Evolutionary conservation across 2,113 vertebrate genomes (phyloP).

Genomic region (Gavia stellata): DNA sequence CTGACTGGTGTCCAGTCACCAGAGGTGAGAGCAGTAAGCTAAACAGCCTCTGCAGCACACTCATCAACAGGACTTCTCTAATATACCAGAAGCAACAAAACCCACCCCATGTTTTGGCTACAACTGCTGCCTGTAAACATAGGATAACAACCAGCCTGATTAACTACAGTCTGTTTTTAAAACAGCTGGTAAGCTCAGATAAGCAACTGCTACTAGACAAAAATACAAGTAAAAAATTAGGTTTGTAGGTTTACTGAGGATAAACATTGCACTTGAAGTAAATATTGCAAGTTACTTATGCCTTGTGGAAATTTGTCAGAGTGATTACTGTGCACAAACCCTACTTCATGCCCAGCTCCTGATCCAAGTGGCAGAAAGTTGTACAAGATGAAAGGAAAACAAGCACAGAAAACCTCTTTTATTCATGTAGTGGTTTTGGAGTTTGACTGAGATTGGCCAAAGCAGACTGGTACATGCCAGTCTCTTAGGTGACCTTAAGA

Average conservation of each 20-base stretch:
- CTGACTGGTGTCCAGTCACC: not conserved
- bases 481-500: not conserved
- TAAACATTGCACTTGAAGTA: not conserved
- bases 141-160: not conserved
- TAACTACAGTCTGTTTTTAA: not conserved
- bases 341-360: not conserved
- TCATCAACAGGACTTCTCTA: not conserved
- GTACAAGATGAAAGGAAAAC: not conserved
- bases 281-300: not conserved
- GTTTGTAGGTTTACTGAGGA: not conserved
- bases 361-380: not conserved
- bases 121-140: not conserved
- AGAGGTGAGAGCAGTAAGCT: not conserved
- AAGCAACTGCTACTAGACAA: not conserved
- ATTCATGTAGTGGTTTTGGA: not conserved
- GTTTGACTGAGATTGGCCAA: not conserved
- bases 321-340: not conserved
- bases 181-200: constrained; percentile 3
- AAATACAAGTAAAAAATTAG: not conserved
- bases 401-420: not conserved
- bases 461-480: not conserved
- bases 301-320: not conserved
- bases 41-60: not conserved
- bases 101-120: not conserved
- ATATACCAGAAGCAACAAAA: not conserved